phyloP scores from a whole-genome alignment of 2,113 vertebrate species.

The Sphaerodactylus townsendi region DNA sequence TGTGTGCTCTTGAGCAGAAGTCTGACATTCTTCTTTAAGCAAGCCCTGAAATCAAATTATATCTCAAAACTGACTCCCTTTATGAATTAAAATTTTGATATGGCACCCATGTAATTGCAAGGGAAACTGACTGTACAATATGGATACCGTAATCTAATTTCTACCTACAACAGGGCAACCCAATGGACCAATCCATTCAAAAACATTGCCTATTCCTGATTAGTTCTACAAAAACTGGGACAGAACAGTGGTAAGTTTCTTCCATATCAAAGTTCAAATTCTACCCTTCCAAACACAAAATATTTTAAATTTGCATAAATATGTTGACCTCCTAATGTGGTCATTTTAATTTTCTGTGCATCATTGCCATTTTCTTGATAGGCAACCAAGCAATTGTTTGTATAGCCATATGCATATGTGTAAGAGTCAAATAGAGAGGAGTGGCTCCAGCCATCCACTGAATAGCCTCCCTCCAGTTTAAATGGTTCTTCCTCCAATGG shows the following conservation, averaged over 20 bases:
- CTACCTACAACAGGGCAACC: not conserved
- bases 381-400: too few relatives aligned
- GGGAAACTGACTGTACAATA: not conserved
- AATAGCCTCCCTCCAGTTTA: too few relatives aligned
- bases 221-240: not conserved
- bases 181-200: not conserved
- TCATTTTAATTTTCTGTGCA: not conserved
- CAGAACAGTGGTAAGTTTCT: not conserved
- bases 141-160: not conserved
- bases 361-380: not conserved
- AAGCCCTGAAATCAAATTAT: conserved; percentile 10
- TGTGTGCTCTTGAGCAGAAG: conserved; percentile 12
- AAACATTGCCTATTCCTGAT: not conserved
- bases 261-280: not conserved
- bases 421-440: too few relatives aligned
- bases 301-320: not conserved
- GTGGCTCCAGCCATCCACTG: too few relatives aligned
- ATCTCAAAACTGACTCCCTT: conserved; percentile 22
- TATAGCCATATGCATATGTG: too few relatives aligned
- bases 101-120: not conserved
- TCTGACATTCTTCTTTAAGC: not conserved
- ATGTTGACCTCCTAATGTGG: not conserved
- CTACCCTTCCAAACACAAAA: not conserved
- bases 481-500: too few relatives aligned
- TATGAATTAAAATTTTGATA: conserved; percentile 16